Conservation (phyloP, 2,113 vertebrate species). For the Callochromis pleurospilus region DNA sequence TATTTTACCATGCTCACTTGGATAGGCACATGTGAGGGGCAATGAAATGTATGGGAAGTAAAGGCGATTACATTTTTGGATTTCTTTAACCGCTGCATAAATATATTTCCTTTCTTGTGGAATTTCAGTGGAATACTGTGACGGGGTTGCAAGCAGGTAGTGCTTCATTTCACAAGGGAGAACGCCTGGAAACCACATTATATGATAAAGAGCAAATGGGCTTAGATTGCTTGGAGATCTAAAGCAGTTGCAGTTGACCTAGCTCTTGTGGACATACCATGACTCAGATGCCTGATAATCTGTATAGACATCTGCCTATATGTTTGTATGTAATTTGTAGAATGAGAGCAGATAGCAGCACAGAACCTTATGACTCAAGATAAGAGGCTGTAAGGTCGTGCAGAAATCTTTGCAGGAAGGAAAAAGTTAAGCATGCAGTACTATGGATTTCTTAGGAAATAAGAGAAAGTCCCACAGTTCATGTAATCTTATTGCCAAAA, state of each 20-base stretch:
- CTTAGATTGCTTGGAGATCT: neutral
- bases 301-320: neutral
- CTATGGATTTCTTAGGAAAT: neutral
- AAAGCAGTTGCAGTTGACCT: neutral
- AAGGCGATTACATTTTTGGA: neutral
- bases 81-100: neutral
- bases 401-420: neutral
- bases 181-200: neutral
- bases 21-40: neutral
- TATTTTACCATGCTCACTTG: neutral
- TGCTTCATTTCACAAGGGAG: neutral
- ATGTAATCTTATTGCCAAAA: neutral
- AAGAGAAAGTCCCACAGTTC: neutral
- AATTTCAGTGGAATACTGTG: neutral
- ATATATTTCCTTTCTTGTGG: neutral
- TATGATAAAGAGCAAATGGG: neutral
- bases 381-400: neutral
- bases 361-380: neutral
- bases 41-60: neutral
- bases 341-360: neutral
- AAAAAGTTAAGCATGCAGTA: neutral
- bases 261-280: neutral
- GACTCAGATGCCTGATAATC: neutral
- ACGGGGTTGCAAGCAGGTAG: neutral
- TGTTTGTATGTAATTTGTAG: neutral